Evolutionary conservation across 2,797 vertebrate genomes (phyloP).

Genomic region (Sebastes hubbsi): DNA sequence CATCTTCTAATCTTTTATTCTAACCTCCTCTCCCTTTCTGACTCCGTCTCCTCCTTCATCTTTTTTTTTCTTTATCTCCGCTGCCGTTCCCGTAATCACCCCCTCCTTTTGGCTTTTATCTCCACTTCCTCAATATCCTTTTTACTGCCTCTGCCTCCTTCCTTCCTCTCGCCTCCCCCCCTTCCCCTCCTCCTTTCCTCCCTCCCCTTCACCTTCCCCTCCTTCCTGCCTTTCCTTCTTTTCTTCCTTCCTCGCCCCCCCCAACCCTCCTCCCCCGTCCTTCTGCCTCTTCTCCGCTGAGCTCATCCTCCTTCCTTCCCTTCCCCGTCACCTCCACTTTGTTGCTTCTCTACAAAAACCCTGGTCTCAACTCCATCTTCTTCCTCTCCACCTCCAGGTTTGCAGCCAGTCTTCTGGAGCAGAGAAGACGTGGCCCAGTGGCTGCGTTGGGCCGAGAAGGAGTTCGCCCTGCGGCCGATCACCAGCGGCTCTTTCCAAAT

Average conservation of each 20-base stretch:
- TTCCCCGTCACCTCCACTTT: not conserved
- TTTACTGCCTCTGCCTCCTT: conserved; percentile 73
- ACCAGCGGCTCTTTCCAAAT: conserved; percentile 96
- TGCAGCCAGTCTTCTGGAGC: conserved; percentile 95
- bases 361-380: not conserved
- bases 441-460: conserved; percentile 95
- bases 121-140: conserved; percentile 80
- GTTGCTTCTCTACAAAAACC: conserved; percentile 3
- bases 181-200: not conserved
- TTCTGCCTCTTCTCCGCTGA: conserved; percentile 28
- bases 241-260: conserved; percentile 5
- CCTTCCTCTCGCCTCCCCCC: conserved; percentile 39
- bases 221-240: conserved; percentile 34
- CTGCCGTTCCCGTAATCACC: conserved; percentile 72
- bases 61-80: conserved; percentile 60
- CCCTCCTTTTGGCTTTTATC: conserved; percentile 77
- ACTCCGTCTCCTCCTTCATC: conserved; percentile 54
- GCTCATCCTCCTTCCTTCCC: conserved; percentile 24
- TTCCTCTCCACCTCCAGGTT: conserved; percentile 76
- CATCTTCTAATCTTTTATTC: conserved; percentile 70
- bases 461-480: conserved; percentile 93
- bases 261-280: not conserved
- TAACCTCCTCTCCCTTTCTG: conserved; percentile 48
- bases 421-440: conserved; percentile 95
- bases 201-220: not conserved